phyloP scores from a whole-genome alignment of 2,797 vertebrate species.

The Podarcis lilfordi region DNA sequence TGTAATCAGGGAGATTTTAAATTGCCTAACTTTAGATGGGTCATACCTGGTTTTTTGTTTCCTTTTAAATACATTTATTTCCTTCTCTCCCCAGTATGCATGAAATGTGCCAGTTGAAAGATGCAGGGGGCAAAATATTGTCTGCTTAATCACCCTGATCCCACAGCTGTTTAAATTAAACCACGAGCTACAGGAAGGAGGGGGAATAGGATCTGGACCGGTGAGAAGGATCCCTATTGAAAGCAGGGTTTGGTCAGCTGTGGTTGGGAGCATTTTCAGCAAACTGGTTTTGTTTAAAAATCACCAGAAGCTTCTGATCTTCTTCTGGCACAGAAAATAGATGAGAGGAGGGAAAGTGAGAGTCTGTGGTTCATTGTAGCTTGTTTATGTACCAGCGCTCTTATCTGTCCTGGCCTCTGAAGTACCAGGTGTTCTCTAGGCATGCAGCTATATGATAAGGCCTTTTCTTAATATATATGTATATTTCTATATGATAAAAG shows the following conservation, averaged over 20 bases:
- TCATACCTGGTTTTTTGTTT: neutral
- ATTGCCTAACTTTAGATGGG: neutral
- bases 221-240: too few relatives aligned
- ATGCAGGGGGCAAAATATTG: neutral
- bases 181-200: too few relatives aligned
- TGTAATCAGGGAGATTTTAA: neutral
- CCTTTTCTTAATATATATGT: neutral
- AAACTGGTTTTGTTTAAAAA: neutral
- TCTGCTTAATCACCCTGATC: too few relatives aligned
- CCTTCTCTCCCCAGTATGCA: neutral
- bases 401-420: neutral
- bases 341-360: neutral
- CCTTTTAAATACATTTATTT: neutral
- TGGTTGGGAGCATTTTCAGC: neutral
- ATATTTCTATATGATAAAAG: conserved; percentile 70
- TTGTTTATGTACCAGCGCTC: neutral
- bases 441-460: too few relatives aligned
- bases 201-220: too few relatives aligned
- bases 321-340: neutral
- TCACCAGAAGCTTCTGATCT: neutral
- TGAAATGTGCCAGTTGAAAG: neutral
- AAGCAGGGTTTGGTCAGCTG: too few relatives aligned
- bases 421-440: neutral
- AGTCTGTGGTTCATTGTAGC: neutral
- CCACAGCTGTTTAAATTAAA: too few relatives aligned